phyloP scores from a whole-genome alignment of 2,888 invertebrate species.

The Lasioglossum vierecki region DNA sequence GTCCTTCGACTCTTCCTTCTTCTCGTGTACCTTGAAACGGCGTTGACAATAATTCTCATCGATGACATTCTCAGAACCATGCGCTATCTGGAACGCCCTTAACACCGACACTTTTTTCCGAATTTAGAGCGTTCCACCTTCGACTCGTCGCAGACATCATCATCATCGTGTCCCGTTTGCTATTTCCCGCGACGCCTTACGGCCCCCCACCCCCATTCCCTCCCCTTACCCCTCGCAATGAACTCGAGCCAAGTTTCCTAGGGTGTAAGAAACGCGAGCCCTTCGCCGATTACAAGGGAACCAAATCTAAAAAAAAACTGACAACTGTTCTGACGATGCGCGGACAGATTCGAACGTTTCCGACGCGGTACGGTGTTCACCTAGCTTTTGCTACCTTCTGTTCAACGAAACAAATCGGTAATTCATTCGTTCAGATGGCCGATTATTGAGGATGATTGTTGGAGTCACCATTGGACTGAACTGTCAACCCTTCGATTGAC shows the following conservation, averaged over 20 bases:
- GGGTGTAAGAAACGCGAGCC: slow-evolving; percentile 25
- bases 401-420: not conserved
- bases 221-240: too few relatives aligned
- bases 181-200: not conserved
- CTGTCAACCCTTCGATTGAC: not conserved
- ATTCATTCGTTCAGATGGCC: not conserved
- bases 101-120: slow-evolving; percentile 6
- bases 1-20: slow-evolving; percentile 23
- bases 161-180: slow-evolving; percentile 8
- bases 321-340: slow-evolving; percentile 38
- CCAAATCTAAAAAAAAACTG: slow-evolving; percentile 41
- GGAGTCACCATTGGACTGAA: not conserved
- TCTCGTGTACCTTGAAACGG: slow-evolving; percentile 46
- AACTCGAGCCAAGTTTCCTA: not conserved
- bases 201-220: not conserved
- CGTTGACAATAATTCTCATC: slow-evolving; percentile 56
- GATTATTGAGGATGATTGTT: not conserved
- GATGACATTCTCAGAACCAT: slow-evolving; percentile 62
- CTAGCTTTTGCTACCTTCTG: not conserved
- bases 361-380: not conserved
- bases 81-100: slow-evolving; percentile 41
- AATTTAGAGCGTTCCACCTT: not conserved
- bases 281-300: slow-evolving; percentile 42
- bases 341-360: slow-evolving; percentile 24
- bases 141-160: slow-evolving; percentile 26